Evolutionary conservation across 2,888 invertebrate genomes (phyloP), one percentile per base, ranked within the genome.

Genomic region (Eutolmus rufibarbis): DNA sequence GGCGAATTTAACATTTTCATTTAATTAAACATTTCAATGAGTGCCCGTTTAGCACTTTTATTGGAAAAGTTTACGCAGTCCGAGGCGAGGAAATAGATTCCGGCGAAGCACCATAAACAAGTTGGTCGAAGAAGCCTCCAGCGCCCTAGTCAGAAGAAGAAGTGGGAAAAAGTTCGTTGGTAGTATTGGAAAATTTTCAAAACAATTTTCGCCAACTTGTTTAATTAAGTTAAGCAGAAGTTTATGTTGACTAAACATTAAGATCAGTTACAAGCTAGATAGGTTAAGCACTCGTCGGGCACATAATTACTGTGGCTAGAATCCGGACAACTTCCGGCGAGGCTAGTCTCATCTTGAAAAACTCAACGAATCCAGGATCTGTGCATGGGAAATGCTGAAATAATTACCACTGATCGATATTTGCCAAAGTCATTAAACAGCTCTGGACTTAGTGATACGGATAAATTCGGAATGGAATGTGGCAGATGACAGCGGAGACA

Each of bases 21-120:
- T 79, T 79, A 79, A 79, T 79, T 79, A 79, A 79, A 46, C 79
- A 79, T 79, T 79, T 46, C 79, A 46, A 51, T 79, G 79, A 79
- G 79, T 16, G 79, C 51, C 51, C 28, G 40, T 79, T 79, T 51
- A 79, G 51, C 51, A 79, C 79, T 79, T 79, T 79, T 79, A 79
- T 79, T 79, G 79, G 46, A 79, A 79, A 79, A 79, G 79, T 79
- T 79, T 79, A 28, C 51, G 16, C 79, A 51, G 51, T 79, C 51
- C 51, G 40, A 34, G 43, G 51, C 28, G 51, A 79, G 28, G 31
- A 79, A 51, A 28, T 79, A 40, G 51, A 79, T 46, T 28, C 23
- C 28, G 31, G 78, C 14, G 51, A 28, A 79, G 28, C 16, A 79
- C 46, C 51, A 46, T 51, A 79, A 79, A 28, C 79, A 79, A 79